A percentile compares a stretch with the other conserved stretches of the same genome.
phyloP scores from a whole-genome alignment of 2,113 vertebrate species.

The Chaenogobius annularis region DNA sequence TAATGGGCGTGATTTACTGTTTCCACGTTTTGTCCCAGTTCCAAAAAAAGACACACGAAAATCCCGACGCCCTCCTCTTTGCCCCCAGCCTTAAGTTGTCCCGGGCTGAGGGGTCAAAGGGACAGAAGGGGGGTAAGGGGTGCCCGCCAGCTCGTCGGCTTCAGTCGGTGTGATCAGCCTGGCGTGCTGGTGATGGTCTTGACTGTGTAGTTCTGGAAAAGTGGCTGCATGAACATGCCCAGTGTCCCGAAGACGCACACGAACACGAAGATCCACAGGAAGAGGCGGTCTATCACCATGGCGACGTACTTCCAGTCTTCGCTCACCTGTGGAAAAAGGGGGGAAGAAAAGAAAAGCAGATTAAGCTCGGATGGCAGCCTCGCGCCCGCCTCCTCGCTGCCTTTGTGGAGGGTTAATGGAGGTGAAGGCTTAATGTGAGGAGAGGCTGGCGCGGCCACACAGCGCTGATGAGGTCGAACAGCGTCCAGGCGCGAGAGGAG shows the following conservation, averaged over 20 bases:
- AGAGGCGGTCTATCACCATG: slow-evolving; percentile 97
- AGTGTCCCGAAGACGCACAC: slow-evolving; percentile 93
- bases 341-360: slow-evolving; percentile 28
- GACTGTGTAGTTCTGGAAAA: slow-evolving; percentile 91
- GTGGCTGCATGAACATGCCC: slow-evolving; percentile 95
- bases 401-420: slow-evolving; percentile 56
- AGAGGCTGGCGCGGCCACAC: slow-evolving; percentile 64
- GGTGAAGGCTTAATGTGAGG: slow-evolving; percentile 74
- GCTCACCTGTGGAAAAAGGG: slow-evolving; percentile 80
- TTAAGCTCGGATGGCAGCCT: slow-evolving; percentile 21
- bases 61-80: slow-evolving; percentile 35
- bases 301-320: slow-evolving; percentile 99
- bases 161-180: slow-evolving; percentile 64
- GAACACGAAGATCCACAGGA: slow-evolving; percentile 95
- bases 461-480: slow-evolving; percentile 72
- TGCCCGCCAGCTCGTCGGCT: slow-evolving; percentile 44
- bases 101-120: slow-evolving; percentile 49
- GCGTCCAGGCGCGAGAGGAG: slow-evolving; percentile 43
- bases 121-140: slow-evolving; percentile 26
- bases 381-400: background rate
- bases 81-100: slow-evolving; percentile 48
- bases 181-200: slow-evolving; percentile 82
- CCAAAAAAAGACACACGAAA: slow-evolving; percentile 47
- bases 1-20: slow-evolving; percentile 59
- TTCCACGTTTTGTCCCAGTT: slow-evolving; percentile 54